Conservation (phyloP, 2,888 invertebrate genomes). For the Drosophila ustulata region DNA sequence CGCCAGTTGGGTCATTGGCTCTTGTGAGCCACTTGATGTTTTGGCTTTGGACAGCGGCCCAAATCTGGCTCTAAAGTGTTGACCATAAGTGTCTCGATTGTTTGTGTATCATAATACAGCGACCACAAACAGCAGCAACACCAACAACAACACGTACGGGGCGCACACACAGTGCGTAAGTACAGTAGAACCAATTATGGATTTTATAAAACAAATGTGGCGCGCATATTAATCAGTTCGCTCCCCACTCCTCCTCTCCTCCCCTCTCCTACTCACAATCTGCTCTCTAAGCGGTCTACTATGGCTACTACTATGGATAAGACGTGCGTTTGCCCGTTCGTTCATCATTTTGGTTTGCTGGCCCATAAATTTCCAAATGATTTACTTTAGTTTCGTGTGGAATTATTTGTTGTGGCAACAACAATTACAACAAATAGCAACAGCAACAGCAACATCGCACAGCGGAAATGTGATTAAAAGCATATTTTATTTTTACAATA, state of each 20-base stretch:
- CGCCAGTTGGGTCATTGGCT: constrained; percentile 75
- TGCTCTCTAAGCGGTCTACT: constrained; percentile 7
- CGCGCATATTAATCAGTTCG: constrained; percentile 75
- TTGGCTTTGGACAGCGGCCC: constrained; percentile 61
- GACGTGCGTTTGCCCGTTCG: constrained; percentile 54
- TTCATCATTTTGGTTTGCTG: constrained; percentile 64
- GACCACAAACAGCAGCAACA: constrained; percentile 43
- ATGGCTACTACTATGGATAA: constrained; percentile 31
- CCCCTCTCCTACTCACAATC: background rate
- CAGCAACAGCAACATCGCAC: constrained; percentile 25
- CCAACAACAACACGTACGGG: constrained; percentile 30
- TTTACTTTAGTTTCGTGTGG: constrained; percentile 83
- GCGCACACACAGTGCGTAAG: constrained; percentile 79
- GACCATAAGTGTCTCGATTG: constrained; percentile 81
- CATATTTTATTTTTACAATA: constrained; percentile 71
- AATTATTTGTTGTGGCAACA: constrained; percentile 72
- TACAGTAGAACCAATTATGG: constrained; percentile 84
- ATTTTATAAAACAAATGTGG: constrained; percentile 84
- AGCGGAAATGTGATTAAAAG: constrained; percentile 82
- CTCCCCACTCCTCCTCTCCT: constrained; percentile 20
- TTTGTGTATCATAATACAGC: constrained; percentile 75
- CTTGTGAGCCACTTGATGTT: constrained; percentile 71
- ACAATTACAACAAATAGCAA: constrained; percentile 27
- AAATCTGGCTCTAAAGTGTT: constrained; percentile 82
- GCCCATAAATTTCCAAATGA: constrained; percentile 82